Evolutionary conservation across 2,797 vertebrate genomes (phyloP), one percentile per base, ranked within the genome.

Genomic region (Falco biarmicus): DNA sequence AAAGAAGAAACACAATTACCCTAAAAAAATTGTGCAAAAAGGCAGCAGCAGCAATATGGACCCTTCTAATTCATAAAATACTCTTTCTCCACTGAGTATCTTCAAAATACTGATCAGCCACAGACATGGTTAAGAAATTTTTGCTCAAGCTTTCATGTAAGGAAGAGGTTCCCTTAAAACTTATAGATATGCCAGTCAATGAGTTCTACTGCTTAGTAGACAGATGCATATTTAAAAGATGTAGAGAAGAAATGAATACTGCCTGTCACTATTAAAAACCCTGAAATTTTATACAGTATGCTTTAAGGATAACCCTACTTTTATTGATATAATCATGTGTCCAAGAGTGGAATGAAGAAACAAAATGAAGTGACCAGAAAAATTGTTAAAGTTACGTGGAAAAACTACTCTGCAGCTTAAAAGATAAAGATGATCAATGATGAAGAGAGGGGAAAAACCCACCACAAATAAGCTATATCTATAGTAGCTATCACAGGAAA

Each of bases 371-470:
- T 50, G 20, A 81, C 16, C 1, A 6, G 8, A 4, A 69, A 85
- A 69, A 73, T 43, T 28, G 24, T 32, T 32, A 14, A 13, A 41
- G 11, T 64, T 64, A 45, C 9, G 39, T 29, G 3, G n/a, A 53
- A 57, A 82, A 66, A 13, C 12, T 69, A 37, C 11, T 37, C 16
- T 37, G 16, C 22, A 74, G 6, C 31, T 69, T 64, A 74, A 41
- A 8, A 64, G 31, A 41, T n/a, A 54, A 81, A 73, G 13, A 60
- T 4, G 5, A 60, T 53, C 5, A 19, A 3, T 8, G 9, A 50
- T 6, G 2, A 63, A 81, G 31, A 73, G 41, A 63, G 3, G 4
- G 5, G 0, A 26, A 61, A 51, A 6, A 0, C 0, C 1, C 29
- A 18, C 10, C 18, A 29, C 1, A 5, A 81, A 79, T 37, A 59